Conservation (phyloP, 2,797 vertebrate species). For the Takifugu rubripes region DNA sequence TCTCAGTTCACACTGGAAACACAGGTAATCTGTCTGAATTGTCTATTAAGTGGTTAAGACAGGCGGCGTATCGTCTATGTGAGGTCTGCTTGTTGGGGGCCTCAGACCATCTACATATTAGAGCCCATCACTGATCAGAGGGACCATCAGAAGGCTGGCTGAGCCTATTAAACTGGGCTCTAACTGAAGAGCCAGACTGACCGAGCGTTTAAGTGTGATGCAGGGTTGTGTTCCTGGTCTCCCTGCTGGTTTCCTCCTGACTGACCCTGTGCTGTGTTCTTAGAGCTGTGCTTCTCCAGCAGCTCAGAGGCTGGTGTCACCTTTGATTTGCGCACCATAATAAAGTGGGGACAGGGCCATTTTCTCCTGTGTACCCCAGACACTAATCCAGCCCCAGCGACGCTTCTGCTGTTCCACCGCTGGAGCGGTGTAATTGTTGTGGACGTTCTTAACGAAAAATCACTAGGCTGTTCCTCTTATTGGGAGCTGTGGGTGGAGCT, state of each 20-base stretch:
- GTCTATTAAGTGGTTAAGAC: too few relatives aligned
- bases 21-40: too few relatives aligned
- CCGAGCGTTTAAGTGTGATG: too few relatives aligned
- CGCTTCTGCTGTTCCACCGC: conserved; percentile 17
- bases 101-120: too few relatives aligned
- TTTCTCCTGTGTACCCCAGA: conserved; percentile 58
- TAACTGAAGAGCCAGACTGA: too few relatives aligned
- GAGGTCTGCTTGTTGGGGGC: too few relatives aligned
- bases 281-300: conserved; percentile 16
- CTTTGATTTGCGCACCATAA: conserved; percentile 72
- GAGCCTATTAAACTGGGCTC: too few relatives aligned
- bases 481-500: conserved; percentile 22
- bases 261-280: conserved; percentile 25
- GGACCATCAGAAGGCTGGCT: too few relatives aligned
- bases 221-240: background rate
- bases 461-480: conserved; percentile 40
- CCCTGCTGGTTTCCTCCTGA: background rate
- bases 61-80: too few relatives aligned
- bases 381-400: conserved; percentile 19
- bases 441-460: conserved; percentile 59
- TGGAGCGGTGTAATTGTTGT: conserved; percentile 32
- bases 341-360: conserved; percentile 65
- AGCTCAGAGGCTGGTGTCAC: conserved; percentile 64
- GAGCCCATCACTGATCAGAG: too few relatives aligned
- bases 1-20: too few relatives aligned